phyloP scores from a whole-genome alignment of 2,888 invertebrate species.

The Chloroclystis v-ata region DNA sequence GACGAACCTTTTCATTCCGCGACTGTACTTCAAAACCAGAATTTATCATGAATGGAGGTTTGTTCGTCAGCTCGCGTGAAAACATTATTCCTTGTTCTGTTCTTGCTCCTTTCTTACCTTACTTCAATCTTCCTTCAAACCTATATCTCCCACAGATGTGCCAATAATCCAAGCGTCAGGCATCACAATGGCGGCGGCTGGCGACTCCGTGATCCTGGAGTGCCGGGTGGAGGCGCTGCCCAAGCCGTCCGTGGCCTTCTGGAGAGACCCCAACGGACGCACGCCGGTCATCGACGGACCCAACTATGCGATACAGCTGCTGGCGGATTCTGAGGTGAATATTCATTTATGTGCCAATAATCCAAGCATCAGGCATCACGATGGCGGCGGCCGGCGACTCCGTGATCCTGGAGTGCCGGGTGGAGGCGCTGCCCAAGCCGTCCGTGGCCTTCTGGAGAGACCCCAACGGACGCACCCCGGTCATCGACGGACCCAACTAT shows the following conservation, averaged over 20 bases:
- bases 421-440: conserved; percentile 88
- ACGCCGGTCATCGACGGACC: conserved; percentile 87
- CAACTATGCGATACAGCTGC: conserved; percentile 79
- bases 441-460: conserved; percentile 90
- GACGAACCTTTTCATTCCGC: too few relatives aligned
- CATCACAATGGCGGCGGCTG: conserved; percentile 86
- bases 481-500: conserved; percentile 87
- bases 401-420: conserved; percentile 86
- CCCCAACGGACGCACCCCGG: conserved; percentile 83
- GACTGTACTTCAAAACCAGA: too few relatives aligned
- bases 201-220: conserved; percentile 86
- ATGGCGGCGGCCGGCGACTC: conserved; percentile 87
- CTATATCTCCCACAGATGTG: conserved; percentile 79
- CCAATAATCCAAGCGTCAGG: conserved; percentile 87
- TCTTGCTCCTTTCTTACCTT: too few relatives aligned
- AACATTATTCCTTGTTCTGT: too few relatives aligned
- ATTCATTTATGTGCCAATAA: conserved; percentile 85
- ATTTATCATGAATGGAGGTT: too few relatives aligned
- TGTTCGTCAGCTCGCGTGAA: too few relatives aligned
- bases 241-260: conserved; percentile 88
- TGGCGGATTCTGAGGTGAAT: too few relatives aligned
- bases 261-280: conserved; percentile 86
- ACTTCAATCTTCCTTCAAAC: too few relatives aligned
- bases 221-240: conserved; percentile 89
- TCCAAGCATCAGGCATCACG: conserved; percentile 87